Evolutionary conservation across 2,888 invertebrate genomes (phyloP).

Genomic region (Tetragnatha montana): DNA sequence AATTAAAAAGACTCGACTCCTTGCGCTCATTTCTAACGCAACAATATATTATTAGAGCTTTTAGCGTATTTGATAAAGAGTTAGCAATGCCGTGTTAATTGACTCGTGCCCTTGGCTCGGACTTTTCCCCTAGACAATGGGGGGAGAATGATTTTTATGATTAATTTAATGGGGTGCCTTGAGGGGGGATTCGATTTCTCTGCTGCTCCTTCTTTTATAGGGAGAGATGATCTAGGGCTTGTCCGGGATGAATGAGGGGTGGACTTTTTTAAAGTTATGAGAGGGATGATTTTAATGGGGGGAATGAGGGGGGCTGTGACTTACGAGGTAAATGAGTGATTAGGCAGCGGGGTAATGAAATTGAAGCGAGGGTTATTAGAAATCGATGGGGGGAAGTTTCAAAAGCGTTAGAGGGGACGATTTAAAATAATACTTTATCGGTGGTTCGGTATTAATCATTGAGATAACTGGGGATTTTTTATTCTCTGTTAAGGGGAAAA

Average conservation of each 20-base stretch:
- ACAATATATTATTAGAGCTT: conserved; percentile 53
- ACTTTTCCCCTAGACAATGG: not conserved
- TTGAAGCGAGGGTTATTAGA: conserved; percentile 4
- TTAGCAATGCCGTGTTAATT: conserved; percentile 54
- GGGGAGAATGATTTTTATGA: conserved; percentile 34
- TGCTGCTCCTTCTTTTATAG: not conserved
- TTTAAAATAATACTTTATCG: not conserved
- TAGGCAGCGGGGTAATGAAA: conserved; percentile 19
- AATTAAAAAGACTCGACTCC: conserved; percentile 49
- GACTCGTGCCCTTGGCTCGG: conserved; percentile 40
- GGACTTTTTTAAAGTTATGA: conserved; percentile 13
- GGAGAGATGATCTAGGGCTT: conserved; percentile 28
- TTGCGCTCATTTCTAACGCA: conserved; percentile 6
- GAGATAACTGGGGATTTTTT: not conserved
- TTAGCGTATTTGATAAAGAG: conserved; percentile 60
- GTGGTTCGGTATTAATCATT: not conserved
- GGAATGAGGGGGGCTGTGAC: not conserved
- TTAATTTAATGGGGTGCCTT: conserved; percentile 50
- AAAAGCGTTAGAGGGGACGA: not conserved
- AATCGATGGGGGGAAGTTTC: conserved; percentile 14
- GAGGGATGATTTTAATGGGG: not conserved
- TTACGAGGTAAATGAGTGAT: conserved; percentile 23
- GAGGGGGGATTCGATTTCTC: conserved; percentile 11
- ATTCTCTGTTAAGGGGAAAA: not conserved
- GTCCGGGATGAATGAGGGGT: conserved; percentile 29